phyloP scores from a whole-genome alignment of 2,113 vertebrate genomes.

The Pardalotus punctatus region DNA sequence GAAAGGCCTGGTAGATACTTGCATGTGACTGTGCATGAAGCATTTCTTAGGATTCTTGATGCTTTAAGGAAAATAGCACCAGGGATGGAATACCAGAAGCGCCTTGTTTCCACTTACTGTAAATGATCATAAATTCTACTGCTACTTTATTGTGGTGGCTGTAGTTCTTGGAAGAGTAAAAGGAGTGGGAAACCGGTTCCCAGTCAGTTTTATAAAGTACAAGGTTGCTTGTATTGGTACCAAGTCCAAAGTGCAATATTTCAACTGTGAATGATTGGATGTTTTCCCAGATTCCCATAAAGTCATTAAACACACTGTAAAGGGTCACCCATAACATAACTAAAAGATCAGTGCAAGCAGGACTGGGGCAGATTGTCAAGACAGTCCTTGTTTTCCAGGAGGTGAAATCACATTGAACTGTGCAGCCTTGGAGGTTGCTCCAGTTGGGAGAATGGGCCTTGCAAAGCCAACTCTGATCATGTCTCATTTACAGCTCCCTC shows the following conservation, averaged over 20 bases:
- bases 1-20: not conserved
- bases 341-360: not conserved
- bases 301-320: constrained; percentile 43
- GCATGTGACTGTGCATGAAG: not conserved
- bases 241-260: constrained; percentile 40
- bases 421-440: not conserved
- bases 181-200: not conserved
- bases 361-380: not conserved
- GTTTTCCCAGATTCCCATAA: constrained; percentile 54
- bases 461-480: not conserved
- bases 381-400: not conserved
- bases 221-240: constrained; percentile 55
- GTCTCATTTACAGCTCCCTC: not conserved
- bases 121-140: constrained; percentile 54
- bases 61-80: not conserved
- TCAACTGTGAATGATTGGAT: constrained; percentile 46
- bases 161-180: constrained; percentile 43
- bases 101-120: constrained; percentile 44
- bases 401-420: not conserved
- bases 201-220: constrained; percentile 42
- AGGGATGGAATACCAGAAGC: not conserved
- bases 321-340: constrained; percentile 17
- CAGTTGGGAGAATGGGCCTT: not conserved
- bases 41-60: not conserved
- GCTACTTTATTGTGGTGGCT: constrained; percentile 51